Conservation (phyloP, 2,797 vertebrate genomes). For the Acestrorhynchus altus region DNA sequence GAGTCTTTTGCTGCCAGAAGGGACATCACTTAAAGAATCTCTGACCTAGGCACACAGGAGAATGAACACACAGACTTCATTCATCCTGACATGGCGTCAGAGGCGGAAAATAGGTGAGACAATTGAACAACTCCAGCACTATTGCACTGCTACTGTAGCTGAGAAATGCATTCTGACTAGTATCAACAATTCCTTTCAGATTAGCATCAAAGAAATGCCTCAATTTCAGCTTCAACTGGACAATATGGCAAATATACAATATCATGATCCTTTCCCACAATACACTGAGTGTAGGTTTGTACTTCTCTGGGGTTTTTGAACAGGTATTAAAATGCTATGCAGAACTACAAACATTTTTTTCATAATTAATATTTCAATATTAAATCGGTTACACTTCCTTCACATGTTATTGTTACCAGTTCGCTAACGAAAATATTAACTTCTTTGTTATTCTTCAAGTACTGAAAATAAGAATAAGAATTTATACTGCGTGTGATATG, state of each 20-base stretch:
- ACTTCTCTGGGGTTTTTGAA: too few relatives aligned
- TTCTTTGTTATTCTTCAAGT: too few relatives aligned
- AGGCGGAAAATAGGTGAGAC: constrained; percentile 26
- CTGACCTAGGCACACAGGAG: constrained; percentile 39
- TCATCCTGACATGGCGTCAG: constrained; percentile 31
- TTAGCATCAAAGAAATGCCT: background rate
- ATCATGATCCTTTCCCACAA: background rate
- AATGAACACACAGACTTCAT: constrained; percentile 38
- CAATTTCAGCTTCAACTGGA: background rate
- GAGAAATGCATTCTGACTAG: background rate
- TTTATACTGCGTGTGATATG: too few relatives aligned
- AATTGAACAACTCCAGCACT: background rate
- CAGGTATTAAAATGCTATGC: too few relatives aligned
- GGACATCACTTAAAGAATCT: constrained; percentile 40
- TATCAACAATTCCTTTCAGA: background rate
- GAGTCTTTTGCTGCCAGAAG: constrained; percentile 32
- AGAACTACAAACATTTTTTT: too few relatives aligned
- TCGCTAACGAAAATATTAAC: too few relatives aligned
- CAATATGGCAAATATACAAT: background rate
- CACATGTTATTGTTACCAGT: too few relatives aligned
- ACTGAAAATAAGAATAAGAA: too few relatives aligned
- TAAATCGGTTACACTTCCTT: too few relatives aligned
- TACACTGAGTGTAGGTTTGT: background rate
- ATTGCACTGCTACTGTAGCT: background rate
- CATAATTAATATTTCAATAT: too few relatives aligned